A percentile compares a stretch with the other conserved stretches of the same genome.
phyloP scores from a whole-genome alignment of 2,797 vertebrate species.

The Luscinia megarhynchos region DNA sequence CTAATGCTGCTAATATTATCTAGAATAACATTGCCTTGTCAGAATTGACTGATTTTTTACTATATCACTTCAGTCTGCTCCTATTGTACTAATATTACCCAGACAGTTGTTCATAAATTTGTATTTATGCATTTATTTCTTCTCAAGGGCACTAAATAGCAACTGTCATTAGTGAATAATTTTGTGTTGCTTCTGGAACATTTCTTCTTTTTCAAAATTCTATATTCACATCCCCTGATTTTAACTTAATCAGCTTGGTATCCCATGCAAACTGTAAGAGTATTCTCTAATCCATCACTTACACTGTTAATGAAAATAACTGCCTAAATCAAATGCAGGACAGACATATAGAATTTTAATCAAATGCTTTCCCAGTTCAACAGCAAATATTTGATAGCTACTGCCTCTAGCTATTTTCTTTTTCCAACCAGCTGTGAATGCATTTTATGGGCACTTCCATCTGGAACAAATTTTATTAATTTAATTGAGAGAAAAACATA shows the following conservation, averaged over 20 bases:
- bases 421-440: neutral
- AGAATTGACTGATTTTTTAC: neutral
- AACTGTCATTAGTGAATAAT: neutral
- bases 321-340: constrained; percentile 18
- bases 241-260: neutral
- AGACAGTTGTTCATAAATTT: neutral
- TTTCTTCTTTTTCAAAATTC: neutral
- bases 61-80: neutral
- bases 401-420: constrained; percentile 24
- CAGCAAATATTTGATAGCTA: neutral
- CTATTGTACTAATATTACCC: neutral
- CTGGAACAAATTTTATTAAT: constrained; percentile 19
- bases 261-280: neutral
- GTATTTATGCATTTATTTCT: neutral
- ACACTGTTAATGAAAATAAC: neutral
- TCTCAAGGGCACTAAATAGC: neutral
- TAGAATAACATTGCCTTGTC: neutral
- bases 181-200: neutral
- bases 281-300: neutral
- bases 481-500: neutral
- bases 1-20: neutral
- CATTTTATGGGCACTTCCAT: constrained; percentile 5
- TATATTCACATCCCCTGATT: neutral
- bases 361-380: neutral
- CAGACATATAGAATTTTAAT: neutral